These are phyloP conservation scores for Drosophila setifemur DNA, from an alignment of 1,140 invertebrate genomes.

Conservation along the genomic window DNA sequence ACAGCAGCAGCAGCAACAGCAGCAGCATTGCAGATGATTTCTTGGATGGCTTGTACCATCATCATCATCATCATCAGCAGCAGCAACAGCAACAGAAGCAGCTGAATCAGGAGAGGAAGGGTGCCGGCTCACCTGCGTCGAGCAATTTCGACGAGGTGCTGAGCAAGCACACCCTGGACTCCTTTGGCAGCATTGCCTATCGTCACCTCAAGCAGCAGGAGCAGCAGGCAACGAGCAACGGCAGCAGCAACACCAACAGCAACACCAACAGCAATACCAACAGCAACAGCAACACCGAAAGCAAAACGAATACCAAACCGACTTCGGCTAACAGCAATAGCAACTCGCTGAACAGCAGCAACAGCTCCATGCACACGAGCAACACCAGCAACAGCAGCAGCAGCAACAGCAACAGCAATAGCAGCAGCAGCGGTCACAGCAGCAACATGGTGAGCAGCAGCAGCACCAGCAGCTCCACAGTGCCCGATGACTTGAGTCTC, in stretches of 20 bases:
- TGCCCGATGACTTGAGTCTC: conserved; percentile 56
- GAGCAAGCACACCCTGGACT: conserved; percentile 67
- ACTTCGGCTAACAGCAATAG: conserved; percentile 39
- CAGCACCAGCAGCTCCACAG: conserved; percentile 42
- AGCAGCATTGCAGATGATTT: conserved; percentile 57
- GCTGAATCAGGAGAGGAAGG: too few relatives aligned
- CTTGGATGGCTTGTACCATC: conserved; percentile 64
- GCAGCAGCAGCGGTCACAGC: conserved; percentile 8
- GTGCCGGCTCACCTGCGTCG: conserved; percentile 66
- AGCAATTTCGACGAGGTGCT: conserved; percentile 68
- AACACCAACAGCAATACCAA: conserved; percentile 2
- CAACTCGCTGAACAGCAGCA: conserved; percentile 61
- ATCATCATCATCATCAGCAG: too few relatives aligned
- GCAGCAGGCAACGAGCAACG: conserved; percentile 40
- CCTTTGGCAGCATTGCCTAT: conserved; percentile 76
- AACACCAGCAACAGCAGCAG: conserved; percentile 45
- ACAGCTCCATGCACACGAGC: conserved; percentile 54
- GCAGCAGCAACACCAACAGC: conserved; percentile 23
- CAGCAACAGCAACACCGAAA: conserved; percentile 6
- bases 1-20: conserved; percentile 7
- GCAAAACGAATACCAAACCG: background rate
- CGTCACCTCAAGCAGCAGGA: conserved; percentile 58
- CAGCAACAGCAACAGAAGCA: too few relatives aligned
- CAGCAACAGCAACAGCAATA: conserved; percentile 14
- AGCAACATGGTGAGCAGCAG: conserved; percentile 23